Evolutionary conservation across 2,888 invertebrate genomes (phyloP).

Genomic region (Drosophila parthenogenetica): DNA sequence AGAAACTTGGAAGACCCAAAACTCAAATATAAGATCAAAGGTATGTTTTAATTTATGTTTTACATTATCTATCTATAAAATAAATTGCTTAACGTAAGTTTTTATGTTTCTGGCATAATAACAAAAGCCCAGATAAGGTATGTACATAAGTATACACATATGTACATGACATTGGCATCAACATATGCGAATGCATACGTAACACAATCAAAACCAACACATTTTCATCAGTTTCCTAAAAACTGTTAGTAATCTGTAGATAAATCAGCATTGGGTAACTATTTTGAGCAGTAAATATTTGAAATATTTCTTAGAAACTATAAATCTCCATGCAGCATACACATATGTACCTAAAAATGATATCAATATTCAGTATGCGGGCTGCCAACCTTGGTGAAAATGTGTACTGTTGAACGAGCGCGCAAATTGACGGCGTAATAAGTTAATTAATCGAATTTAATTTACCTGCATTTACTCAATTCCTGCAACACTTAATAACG

Average conservation of each 20-base stretch:
- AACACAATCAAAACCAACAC: constrained; percentile 19
- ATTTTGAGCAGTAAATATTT: neutral
- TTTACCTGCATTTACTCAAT: neutral
- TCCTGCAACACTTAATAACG: neutral
- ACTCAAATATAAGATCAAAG: constrained; percentile 5
- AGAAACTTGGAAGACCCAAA: neutral
- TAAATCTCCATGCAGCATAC: constrained; percentile 51
- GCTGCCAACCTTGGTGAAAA: constrained; percentile 51
- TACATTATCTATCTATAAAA: constrained; percentile 12
- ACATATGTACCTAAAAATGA: constrained; percentile 65
- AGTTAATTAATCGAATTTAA: neutral
- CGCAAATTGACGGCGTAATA: constrained; percentile 41
- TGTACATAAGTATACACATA: constrained; percentile 30
- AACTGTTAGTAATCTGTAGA: neutral
- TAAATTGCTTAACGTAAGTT: constrained; percentile 10
- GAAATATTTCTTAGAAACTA: constrained; percentile 25
- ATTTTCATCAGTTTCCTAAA: neutral
- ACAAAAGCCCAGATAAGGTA: constrained; percentile 55
- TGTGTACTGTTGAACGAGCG: constrained; percentile 28
- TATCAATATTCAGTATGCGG: constrained; percentile 67
- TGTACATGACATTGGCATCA: constrained; percentile 47
- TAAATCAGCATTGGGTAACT: neutral
- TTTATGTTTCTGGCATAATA: constrained; percentile 37
- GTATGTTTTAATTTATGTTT: constrained; percentile 25
- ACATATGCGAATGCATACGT: constrained; percentile 37